Percentiles rank a stretch among this genome's conserved stretches.
Evolutionary conservation across 2,888 invertebrate species (phyloP).

Genomic region (Eretmocerus hayati): DNA sequence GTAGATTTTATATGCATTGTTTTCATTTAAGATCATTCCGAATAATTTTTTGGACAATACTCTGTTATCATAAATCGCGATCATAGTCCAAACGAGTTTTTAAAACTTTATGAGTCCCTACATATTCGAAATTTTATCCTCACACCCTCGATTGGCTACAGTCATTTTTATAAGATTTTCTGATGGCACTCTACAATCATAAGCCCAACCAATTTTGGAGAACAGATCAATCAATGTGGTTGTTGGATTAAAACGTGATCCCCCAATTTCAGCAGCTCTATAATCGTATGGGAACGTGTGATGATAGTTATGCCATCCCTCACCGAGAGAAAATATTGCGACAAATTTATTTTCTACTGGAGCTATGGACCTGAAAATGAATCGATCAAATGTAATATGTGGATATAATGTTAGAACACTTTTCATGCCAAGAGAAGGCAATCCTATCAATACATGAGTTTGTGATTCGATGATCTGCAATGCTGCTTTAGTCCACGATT

Average conservation of each 20-base stretch:
- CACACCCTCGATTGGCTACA: conserved; percentile 15
- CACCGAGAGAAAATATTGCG: conserved; percentile 9
- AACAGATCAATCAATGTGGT: conserved; percentile 14
- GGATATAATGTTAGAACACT: no score
- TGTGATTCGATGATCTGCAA: no score
- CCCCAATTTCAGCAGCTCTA: conserved; percentile 18
- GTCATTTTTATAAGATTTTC: conserved; percentile 2
- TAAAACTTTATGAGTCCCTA: no score
- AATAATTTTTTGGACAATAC: no score
- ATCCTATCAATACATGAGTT: no score
- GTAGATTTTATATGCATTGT: no score
- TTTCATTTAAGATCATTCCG: no score
- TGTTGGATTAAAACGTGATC: conserved; percentile 12
- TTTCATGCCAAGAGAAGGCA: no score
- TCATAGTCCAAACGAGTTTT: no score
- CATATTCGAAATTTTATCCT: no score
- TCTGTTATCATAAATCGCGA: no score
- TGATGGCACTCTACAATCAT: conserved; percentile 13
- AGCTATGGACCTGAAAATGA: conserved; percentile 7
- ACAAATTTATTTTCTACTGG: conserved; percentile 19
- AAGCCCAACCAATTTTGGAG: conserved; percentile 20
- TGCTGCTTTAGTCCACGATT: no score
- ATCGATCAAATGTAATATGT: background rate
- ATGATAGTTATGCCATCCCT: conserved; percentile 23
- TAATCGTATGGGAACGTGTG: conserved; percentile 20